Conservation (phyloP, 2,797 vertebrate species). For the Hoplostethus atlanticus region DNA sequence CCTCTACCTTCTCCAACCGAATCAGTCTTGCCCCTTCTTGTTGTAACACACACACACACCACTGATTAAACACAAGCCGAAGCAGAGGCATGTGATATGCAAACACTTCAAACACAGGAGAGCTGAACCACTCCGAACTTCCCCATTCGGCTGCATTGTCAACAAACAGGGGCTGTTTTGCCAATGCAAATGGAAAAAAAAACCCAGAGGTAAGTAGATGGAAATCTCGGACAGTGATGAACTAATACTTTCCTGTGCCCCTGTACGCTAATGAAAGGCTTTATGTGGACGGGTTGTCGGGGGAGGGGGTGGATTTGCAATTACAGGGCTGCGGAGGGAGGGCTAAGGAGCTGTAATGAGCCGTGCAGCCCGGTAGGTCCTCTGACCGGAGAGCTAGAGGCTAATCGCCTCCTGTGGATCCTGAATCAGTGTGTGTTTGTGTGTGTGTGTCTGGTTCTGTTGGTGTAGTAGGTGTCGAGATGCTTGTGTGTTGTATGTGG, state of each 20-base stretch:
- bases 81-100: constrained; percentile 43
- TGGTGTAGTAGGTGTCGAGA: neutral
- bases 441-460: neutral
- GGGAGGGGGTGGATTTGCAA: constrained; percentile 55
- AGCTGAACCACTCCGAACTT: constrained; percentile 47
- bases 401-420: constrained; percentile 44
- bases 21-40: constrained; percentile 48
- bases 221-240: constrained; percentile 63
- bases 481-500: neutral
- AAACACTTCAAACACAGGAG: constrained; percentile 46
- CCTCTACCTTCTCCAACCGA: constrained; percentile 44
- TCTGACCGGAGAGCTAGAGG: constrained; percentile 38
- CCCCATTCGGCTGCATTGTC: constrained; percentile 46
- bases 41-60: constrained; percentile 34
- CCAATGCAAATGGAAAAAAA: constrained; percentile 56
- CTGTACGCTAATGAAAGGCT: constrained; percentile 73
- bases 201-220: constrained; percentile 43
- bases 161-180: constrained; percentile 49
- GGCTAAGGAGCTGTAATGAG: constrained; percentile 66
- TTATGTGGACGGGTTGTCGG: constrained; percentile 59
- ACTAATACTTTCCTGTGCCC: constrained; percentile 62
- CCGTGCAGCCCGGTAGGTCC: constrained; percentile 67
- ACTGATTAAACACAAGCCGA: constrained; percentile 49
- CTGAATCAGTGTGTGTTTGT: constrained; percentile 9
- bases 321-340: constrained; percentile 66